phyloP scores from a whole-genome alignment of 2,888 invertebrate genomes.

The Hipparchia semele region DNA sequence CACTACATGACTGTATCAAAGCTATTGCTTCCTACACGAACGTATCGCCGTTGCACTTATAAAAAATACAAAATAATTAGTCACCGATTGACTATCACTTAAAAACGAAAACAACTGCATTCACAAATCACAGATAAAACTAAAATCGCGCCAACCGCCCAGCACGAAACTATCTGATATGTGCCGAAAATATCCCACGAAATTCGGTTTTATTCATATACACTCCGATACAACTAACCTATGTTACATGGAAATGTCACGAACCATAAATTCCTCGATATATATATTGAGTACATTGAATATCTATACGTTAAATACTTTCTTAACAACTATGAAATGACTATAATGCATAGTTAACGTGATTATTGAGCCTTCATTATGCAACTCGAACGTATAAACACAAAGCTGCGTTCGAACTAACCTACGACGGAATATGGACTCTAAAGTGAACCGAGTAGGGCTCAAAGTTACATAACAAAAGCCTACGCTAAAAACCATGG shows the following conservation, averaged over 20 bases:
- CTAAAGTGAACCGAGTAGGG: slow-evolving; percentile 36
- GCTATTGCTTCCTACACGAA: slow-evolving; percentile 44
- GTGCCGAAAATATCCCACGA: slow-evolving; percentile 54
- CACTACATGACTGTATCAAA: slow-evolving; percentile 38
- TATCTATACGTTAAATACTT: slow-evolving; percentile 59
- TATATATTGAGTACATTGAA: slow-evolving; percentile 65
- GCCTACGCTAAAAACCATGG: slow-evolving; percentile 62
- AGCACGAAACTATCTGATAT: slow-evolving; percentile 68
- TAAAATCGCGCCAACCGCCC: slow-evolving; percentile 56
- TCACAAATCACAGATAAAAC: slow-evolving; percentile 74
- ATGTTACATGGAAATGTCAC: slow-evolving; percentile 75
- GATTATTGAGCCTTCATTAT: slow-evolving; percentile 65
- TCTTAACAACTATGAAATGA: slow-evolving; percentile 65
- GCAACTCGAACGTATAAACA: slow-evolving; percentile 32
- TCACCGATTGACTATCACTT: slow-evolving; percentile 37
- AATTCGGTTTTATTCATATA: slow-evolving; percentile 49
- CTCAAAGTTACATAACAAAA: slow-evolving; percentile 69
- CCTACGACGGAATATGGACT: slow-evolving; percentile 31
- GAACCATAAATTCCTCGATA: slow-evolving; percentile 72
- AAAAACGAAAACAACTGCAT: slow-evolving; percentile 59
- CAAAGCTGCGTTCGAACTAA: slow-evolving; percentile 16
- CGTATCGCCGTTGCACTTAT: slow-evolving; percentile 39
- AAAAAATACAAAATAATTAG: slow-evolving; percentile 48
- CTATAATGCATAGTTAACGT: slow-evolving; percentile 56
- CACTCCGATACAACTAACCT: slow-evolving; percentile 49